phyloP scores from a whole-genome alignment of 35 echinoderm and acorn worm species.

The Chiridota heheva region DNA sequence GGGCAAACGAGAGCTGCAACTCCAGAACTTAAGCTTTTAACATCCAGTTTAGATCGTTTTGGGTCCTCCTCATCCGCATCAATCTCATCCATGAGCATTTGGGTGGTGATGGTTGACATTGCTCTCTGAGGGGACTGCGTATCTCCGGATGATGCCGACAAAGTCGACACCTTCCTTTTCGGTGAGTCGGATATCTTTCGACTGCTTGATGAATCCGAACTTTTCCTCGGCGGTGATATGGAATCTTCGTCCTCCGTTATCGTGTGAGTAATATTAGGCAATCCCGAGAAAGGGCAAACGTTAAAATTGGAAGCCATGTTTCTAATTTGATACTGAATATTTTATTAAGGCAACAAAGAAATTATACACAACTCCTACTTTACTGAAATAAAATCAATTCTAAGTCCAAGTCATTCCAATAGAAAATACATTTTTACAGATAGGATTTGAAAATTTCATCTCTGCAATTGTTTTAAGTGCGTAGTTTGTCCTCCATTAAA shows the following conservation, averaged over 20 bases:
- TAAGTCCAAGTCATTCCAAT: no score
- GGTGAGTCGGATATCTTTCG: constrained; percentile 49
- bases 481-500: no score
- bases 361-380: no score
- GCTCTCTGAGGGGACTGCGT: constrained; percentile 55
- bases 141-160: constrained; percentile 57
- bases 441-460: no score
- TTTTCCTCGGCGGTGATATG: constrained; percentile 37
- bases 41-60: constrained; percentile 48
- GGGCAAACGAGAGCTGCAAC: constrained; percentile 80
- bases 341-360: no score
- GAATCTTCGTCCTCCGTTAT: constrained; percentile 39
- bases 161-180: constrained; percentile 50
- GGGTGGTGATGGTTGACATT: constrained; percentile 59
- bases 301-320: constrained; percentile 55
- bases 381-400: no score
- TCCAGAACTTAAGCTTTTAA: constrained; percentile 73
- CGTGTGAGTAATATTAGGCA: not conserved
- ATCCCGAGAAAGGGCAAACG: constrained; percentile 19
- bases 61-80: constrained; percentile 35
- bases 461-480: no score
- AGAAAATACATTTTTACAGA: no score
- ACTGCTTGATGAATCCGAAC: constrained; percentile 35
- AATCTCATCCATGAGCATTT: constrained; percentile 20
- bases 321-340: no score